Conservation (phyloP, 53 echinoderm and acorn worm species). For the Stichopus horrens region DNA sequence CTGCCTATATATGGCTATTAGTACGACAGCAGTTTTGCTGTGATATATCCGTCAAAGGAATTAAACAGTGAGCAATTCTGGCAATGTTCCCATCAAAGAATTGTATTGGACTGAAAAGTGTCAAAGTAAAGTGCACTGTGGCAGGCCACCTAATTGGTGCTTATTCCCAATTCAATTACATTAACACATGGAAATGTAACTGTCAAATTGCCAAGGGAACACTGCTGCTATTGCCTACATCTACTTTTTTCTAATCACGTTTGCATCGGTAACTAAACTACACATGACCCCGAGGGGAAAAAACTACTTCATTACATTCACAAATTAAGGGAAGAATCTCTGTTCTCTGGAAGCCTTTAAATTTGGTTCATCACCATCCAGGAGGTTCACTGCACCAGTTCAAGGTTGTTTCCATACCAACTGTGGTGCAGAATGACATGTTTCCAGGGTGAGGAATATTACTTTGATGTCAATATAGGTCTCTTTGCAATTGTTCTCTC, state of each 20-base stretch:
- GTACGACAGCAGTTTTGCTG: too few species aligned
- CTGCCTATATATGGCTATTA: too few species aligned
- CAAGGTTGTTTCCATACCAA: neutral
- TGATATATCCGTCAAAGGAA: too few species aligned
- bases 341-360: neutral
- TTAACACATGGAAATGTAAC: neutral
- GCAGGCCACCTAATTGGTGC: neutral
- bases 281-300: neutral
- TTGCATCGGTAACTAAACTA: neutral
- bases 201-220: neutral
- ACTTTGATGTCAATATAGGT: too few species aligned
- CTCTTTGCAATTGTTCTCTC: too few species aligned
- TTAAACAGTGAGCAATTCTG: neutral
- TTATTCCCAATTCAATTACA: neutral
- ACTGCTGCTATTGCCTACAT: neutral
- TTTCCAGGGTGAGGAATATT: too few species aligned
- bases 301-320: neutral
- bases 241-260: neutral
- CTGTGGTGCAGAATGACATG: neutral
- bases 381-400: neutral
- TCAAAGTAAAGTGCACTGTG: neutral
- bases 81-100: neutral
- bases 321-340: neutral
- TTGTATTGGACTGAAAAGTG: neutral
- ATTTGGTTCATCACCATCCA: neutral